Percentiles rank a stretch among this genome's conserved stretches.
These are phyloP conservation scores for Edolisoma coerulescens DNA, from an alignment of 2,113 vertebrate species.

Conservation along the genomic window DNA sequence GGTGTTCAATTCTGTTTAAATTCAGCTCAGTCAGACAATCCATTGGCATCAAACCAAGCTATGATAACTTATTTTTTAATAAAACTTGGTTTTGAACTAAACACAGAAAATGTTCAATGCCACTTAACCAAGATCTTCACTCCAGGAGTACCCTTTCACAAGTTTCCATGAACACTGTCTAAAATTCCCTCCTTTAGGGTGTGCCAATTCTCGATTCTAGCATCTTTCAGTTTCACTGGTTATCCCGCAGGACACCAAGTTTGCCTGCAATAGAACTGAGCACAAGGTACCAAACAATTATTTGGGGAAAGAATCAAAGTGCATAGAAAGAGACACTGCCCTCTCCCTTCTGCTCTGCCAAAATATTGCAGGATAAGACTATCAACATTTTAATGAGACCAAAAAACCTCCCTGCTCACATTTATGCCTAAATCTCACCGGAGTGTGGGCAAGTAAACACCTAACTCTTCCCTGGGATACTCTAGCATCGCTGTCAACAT, in stretches of 20 bases:
- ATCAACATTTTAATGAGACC: neutral
- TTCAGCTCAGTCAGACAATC: neutral
- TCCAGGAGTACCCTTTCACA: neutral
- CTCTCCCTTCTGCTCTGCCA: neutral
- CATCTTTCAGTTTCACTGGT: neutral
- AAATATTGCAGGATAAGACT: neutral
- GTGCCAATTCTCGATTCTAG: neutral
- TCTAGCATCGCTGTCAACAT: rapidly evolving
- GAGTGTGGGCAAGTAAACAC: neutral
- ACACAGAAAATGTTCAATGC: rapidly evolving
- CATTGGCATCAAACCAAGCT: neutral
- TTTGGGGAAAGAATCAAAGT: neutral
- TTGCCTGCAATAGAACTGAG: neutral
- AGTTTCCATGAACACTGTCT: neutral
- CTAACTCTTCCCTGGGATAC: neutral
- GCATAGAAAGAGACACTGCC: neutral
- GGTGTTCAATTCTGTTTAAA: neutral
- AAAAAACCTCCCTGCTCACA: neutral
- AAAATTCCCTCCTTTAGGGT: neutral
- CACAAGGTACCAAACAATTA: neutral
- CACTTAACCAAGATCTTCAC: neutral
- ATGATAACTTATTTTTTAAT: rapidly evolving
- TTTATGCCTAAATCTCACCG: neutral
- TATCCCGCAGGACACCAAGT: neutral
- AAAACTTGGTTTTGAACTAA: neutral